Conservation (phyloP, 2,797 vertebrate species). For the Scomberomorus guttatus region DNA sequence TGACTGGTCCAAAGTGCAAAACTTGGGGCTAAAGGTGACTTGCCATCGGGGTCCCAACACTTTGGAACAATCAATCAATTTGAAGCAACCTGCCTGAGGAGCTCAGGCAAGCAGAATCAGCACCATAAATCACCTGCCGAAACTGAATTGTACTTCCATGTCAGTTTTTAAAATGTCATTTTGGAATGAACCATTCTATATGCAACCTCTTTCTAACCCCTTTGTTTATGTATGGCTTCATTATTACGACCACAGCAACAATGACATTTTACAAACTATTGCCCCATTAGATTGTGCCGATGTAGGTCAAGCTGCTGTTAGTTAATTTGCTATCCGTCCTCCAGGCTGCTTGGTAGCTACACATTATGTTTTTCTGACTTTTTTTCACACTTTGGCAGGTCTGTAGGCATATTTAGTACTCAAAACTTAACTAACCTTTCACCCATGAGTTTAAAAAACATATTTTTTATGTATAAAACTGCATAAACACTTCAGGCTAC, state of each 20-base stretch:
- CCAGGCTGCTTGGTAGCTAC: neutral
- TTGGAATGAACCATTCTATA: neutral
- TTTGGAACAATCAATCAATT: slow-evolving; percentile 69
- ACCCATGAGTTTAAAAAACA: neutral
- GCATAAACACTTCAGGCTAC: neutral
- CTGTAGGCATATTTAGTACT: neutral
- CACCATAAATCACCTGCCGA: slow-evolving; percentile 62
- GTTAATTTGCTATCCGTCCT: neutral
- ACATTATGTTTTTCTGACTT: neutral
- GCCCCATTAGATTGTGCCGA: neutral
- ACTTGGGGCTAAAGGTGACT: slow-evolving; percentile 50
- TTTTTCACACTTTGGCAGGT: neutral
- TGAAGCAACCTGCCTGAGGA: slow-evolving; percentile 54
- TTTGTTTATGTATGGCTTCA: slow-evolving; percentile 8
- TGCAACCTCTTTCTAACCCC: neutral
- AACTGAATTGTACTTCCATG: slow-evolving; percentile 36
- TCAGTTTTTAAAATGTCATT: slow-evolving; percentile 46
- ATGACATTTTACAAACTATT: slow-evolving; percentile 16
- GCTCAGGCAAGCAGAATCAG: slow-evolving; percentile 49
- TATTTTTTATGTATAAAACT: neutral
- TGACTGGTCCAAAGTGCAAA: slow-evolving; percentile 51
- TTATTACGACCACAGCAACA: neutral
- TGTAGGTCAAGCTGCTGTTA: neutral
- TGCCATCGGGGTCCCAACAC: slow-evolving; percentile 45
- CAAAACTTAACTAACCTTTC: neutral